phyloP scores from a whole-genome alignment of 2,113 vertebrate species.

The Dascyllus trimaculatus region DNA sequence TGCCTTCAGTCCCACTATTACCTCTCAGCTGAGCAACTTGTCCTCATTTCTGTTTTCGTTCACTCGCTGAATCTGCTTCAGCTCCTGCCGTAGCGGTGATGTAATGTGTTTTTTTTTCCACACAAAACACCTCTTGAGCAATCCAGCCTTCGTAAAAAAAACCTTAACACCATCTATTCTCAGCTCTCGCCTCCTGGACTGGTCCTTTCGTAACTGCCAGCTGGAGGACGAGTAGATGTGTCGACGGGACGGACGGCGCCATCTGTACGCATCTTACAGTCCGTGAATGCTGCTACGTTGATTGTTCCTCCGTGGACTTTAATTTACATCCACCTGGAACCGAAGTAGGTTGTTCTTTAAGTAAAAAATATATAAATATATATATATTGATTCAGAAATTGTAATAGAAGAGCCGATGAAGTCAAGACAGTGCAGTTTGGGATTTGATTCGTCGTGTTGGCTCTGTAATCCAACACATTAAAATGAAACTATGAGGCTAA shows the following conservation, averaged over 20 bases:
- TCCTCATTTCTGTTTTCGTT: slow-evolving; percentile 38
- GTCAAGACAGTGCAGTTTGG: slow-evolving; percentile 12
- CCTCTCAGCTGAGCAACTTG: slow-evolving; percentile 55
- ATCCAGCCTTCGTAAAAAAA: slow-evolving; percentile 49
- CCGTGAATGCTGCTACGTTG: slow-evolving; percentile 70
- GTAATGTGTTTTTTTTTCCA: slow-evolving; percentile 11
- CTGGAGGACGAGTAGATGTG: slow-evolving; percentile 34
- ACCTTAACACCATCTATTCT: slow-evolving; percentile 27
- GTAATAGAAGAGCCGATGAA: slow-evolving; percentile 35
- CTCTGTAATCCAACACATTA: slow-evolving; percentile 11
- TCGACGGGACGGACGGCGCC: slow-evolving; percentile 42
- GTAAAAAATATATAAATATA: slow-evolving; percentile 14
- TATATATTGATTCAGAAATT: slow-evolving; percentile 30
- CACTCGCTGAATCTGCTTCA: slow-evolving; percentile 35
- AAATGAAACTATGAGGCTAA: slow-evolving; percentile 3
- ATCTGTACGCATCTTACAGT: slow-evolving; percentile 51
- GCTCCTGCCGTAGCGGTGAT: slow-evolving; percentile 11
- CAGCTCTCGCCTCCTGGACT: slow-evolving; percentile 35
- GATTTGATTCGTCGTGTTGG: slow-evolving; percentile 31
- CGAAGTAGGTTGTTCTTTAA: slow-evolving; percentile 28
- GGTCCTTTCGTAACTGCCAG: slow-evolving; percentile 47
- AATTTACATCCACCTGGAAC: slow-evolving; percentile 24
- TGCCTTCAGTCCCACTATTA: slow-evolving; percentile 73
- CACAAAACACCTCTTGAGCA: slow-evolving; percentile 59
- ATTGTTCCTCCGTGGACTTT: slow-evolving; percentile 34